Evolutionary conservation across 2,888 invertebrate genomes (phyloP).

Genomic region (Stenoptilia bipunctidactyla): DNA sequence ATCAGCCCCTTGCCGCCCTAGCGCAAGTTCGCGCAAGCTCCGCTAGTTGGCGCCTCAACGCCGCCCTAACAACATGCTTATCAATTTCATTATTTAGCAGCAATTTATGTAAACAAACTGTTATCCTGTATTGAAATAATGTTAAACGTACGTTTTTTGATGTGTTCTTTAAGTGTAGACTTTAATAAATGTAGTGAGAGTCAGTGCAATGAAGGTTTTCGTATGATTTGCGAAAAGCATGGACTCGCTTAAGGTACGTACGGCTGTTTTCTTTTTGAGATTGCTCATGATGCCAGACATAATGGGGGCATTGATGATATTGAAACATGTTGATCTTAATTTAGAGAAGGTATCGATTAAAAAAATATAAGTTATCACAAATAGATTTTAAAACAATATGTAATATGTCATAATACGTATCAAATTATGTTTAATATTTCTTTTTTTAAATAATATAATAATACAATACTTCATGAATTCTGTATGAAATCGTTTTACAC

Average conservation of each 20-base stretch:
- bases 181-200: slow-evolving; percentile 7
- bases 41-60: slow-evolving; percentile 63
- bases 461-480: no score
- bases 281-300: background rate
- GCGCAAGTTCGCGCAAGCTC: slow-evolving; percentile 33
- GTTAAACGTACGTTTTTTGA: slow-evolving; percentile 19
- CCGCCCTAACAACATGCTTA: slow-evolving; percentile 54
- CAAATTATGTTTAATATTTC: no score
- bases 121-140: slow-evolving; percentile 30
- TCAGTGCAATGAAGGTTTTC: slow-evolving; percentile 6
- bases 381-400: no score
- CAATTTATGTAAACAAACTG: slow-evolving; percentile 59
- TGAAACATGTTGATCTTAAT: no score
- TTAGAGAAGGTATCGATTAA: no score
- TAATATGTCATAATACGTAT: no score
- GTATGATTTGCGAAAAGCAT: background rate
- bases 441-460: no score
- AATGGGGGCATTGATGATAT: no score
- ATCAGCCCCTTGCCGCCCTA: slow-evolving; percentile 36
- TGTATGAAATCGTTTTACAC: no score
- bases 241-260: slow-evolving; percentile 14
- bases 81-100: slow-evolving; percentile 35
- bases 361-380: no score
- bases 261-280: background rate
- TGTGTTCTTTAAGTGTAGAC: slow-evolving; percentile 25